These are phyloP conservation scores for Drosophila yakuba DNA, from an alignment of 1,140 invertebrate species.

Conservation along the genomic window DNA sequence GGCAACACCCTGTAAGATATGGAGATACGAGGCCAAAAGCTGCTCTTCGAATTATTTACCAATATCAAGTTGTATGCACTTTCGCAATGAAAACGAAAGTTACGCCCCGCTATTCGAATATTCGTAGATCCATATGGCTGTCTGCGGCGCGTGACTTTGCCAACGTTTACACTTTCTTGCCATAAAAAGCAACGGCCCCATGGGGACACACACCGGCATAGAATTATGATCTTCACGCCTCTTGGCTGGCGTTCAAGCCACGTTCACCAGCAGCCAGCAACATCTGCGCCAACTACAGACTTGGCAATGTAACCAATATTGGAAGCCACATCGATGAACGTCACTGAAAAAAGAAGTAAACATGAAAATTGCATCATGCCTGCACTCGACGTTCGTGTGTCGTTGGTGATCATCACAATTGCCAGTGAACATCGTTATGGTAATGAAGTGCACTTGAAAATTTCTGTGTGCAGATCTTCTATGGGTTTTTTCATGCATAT, in stretches of 20 bases:
- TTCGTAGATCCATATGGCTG: slow-evolving; percentile 2
- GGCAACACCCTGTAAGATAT: slow-evolving; percentile 41
- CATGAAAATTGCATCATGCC: slow-evolving; percentile 64
- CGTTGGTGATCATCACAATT: slow-evolving; percentile 14
- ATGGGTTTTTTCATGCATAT: slow-evolving; percentile 16
- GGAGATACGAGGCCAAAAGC: slow-evolving; percentile 46
- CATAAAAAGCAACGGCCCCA: slow-evolving; percentile 49
- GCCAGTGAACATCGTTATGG: slow-evolving; percentile 45
- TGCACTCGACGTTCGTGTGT: slow-evolving; percentile 22
- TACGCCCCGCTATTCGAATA: slow-evolving; percentile 40
- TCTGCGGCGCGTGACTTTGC: slow-evolving; percentile 66
- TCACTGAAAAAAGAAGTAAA: slow-evolving; percentile 23
- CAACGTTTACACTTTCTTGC: slow-evolving; percentile 73
- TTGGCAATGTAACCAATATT: slow-evolving; percentile 81
- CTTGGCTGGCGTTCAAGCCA: slow-evolving; percentile 36
- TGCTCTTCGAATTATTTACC: slow-evolving; percentile 52
- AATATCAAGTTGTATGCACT: slow-evolving; percentile 77
- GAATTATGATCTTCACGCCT: slow-evolving; percentile 81
- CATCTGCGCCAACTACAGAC: slow-evolving; percentile 22
- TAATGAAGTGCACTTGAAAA: slow-evolving; percentile 74
- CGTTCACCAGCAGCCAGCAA: slow-evolving; percentile 31
- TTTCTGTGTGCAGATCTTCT: slow-evolving; percentile 16
- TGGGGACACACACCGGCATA: slow-evolving; percentile 30
- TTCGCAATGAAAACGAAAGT: slow-evolving; percentile 83
- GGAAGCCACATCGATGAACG: slow-evolving; percentile 56